These are phyloP conservation scores for Aricia agestis DNA, from an alignment of 1,140 invertebrate genomes.

Conservation along the genomic window DNA sequence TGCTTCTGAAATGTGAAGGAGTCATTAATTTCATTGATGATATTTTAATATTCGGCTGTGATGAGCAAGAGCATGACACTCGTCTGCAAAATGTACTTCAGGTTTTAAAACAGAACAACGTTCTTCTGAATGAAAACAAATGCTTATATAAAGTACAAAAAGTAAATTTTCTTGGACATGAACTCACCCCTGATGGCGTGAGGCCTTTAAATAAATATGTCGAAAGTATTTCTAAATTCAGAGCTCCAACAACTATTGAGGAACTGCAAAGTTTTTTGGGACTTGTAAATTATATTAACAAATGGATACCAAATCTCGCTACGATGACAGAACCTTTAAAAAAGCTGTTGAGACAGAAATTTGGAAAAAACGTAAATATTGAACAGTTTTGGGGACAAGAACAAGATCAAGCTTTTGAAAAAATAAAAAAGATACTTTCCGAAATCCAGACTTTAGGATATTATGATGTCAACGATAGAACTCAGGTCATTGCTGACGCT, in stretches of 20 bases:
- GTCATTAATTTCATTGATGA: constrained; percentile 41
- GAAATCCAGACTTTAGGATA: too few relatives aligned
- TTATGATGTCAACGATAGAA: too few relatives aligned
- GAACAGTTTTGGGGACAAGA: neutral
- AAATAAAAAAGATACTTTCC: too few relatives aligned
- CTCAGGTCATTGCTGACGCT: too few relatives aligned
- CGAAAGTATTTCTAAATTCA: constrained; percentile 39
- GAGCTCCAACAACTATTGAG: constrained; percentile 42
- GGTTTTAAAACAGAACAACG: constrained; percentile 36
- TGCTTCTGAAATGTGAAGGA: constrained; percentile 29
- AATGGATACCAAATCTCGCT: constrained; percentile 50
- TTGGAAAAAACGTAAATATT: constrained; percentile 11
- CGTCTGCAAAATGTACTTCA: constrained; percentile 34
- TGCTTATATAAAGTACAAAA: constrained; percentile 33
- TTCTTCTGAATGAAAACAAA: constrained; percentile 33
- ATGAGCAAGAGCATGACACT: constrained; percentile 36
- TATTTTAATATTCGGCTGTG: constrained; percentile 31
- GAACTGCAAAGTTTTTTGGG: constrained; percentile 61
- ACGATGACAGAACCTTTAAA: constrained; percentile 23
- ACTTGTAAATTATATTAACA: constrained; percentile 55
- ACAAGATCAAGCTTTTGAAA: too few relatives aligned
- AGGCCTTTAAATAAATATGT: constrained; percentile 45
- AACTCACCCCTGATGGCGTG: constrained; percentile 40
- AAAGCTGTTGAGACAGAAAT: constrained; percentile 9
- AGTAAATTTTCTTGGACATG: constrained; percentile 56